These are phyloP conservation scores for Chymomyza costata DNA, from an alignment of 1,140 invertebrate species.

Conservation along the genomic window DNA sequence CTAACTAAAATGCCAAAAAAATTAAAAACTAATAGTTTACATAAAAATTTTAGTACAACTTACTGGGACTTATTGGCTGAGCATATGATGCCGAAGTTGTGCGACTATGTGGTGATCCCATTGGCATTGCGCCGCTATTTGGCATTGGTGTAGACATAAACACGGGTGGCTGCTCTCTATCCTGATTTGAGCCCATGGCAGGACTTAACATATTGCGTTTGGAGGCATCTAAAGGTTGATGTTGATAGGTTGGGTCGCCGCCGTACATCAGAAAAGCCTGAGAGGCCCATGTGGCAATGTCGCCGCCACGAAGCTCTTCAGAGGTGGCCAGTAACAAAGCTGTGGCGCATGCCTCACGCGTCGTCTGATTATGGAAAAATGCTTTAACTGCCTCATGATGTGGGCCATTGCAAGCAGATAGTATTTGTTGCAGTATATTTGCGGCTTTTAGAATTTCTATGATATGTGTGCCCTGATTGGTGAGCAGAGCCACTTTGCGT, in stretches of 20 bases:
- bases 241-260: constrained; percentile 79
- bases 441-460: constrained; percentile 89
- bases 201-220: constrained; percentile 44
- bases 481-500: constrained; percentile 89
- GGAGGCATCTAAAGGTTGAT: constrained; percentile 31
- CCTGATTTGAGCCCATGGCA: constrained; percentile 17
- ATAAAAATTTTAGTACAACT: constrained; percentile 12
- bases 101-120: background rate
- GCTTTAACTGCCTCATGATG: constrained; percentile 89
- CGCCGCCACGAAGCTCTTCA: constrained; percentile 81
- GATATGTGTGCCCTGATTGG: constrained; percentile 90
- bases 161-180: constrained; percentile 45
- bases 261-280: constrained; percentile 95
- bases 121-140: constrained; percentile 15
- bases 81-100: constrained; percentile 20
- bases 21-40: background rate
- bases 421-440: constrained; percentile 87
- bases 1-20: constrained; percentile 22
- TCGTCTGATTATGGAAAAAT: constrained; percentile 89
- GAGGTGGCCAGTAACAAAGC: constrained; percentile 90
- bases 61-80: constrained; percentile 60
- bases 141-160: constrained; percentile 72
- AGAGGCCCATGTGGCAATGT: constrained; percentile 90
- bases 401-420: constrained; percentile 88
- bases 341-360: constrained; percentile 92